Evolutionary conservation across 2,113 vertebrate species (phyloP), one percentile per base, ranked within the genome.

Genomic region (Choloepus hoffmanni): DNA sequence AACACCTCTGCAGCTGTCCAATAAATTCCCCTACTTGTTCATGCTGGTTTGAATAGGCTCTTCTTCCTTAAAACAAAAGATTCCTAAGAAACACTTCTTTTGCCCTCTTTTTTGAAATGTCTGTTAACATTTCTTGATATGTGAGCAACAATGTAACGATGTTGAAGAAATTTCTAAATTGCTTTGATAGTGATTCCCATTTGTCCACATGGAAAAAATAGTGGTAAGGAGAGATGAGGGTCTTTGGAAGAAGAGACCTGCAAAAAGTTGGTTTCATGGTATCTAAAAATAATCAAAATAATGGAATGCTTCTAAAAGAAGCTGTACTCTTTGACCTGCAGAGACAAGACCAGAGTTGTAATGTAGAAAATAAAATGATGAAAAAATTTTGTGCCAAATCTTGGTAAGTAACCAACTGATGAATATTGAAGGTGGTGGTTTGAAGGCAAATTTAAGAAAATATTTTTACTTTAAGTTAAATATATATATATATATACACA

Each of bases 391-490:
- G 30, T 50, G 21, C 26, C 45, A 60, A 45, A 43, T 77, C 23
- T 62, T 28, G 67, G 58, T 50, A 78, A 60, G 30, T 45, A 87
- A 91, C 33, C n/a, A 33, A 53, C 11, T 65, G 15, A 83, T 93
- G 83, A 91, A 77, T 4, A 30, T 40, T 58, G 45, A 68, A 74
- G 16, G 12, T 58, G 4, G 24, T 60, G 36, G 1, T 24, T 84
- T 48, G 68, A 85, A 85, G 30, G 2, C 28, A 79, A 85, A 90
- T 77, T 65, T 53, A 76, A 92, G 26, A 28, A 68, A 53, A 1
- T 76, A 68, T 68, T 92, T 89, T 82, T 85, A 30, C 3, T 89
- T 79, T 12, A 62, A 94, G 65, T 82, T 77, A 89, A 77, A 26
- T 74, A 67, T 33, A 58, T 88, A 53, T 33, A 40, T 55, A 2